These are phyloP conservation scores for Cydia strobilella DNA, from an alignment of 1,140 invertebrate genomes.

Conservation along the genomic window DNA sequence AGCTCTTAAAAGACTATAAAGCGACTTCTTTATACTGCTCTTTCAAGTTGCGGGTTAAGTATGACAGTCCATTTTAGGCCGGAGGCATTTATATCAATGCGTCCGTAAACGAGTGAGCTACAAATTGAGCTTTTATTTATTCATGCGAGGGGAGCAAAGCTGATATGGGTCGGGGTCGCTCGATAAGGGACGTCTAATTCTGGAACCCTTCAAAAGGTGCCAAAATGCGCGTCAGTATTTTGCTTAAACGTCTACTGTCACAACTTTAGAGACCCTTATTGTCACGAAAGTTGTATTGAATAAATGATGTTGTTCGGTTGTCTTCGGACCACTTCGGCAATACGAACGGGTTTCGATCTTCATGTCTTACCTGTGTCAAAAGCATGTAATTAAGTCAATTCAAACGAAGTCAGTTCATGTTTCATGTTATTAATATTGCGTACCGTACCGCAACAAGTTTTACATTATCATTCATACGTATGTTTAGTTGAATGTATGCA, in stretches of 20 bases:
- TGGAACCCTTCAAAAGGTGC: slow-evolving; percentile 56
- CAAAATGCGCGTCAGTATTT: slow-evolving; percentile 50
- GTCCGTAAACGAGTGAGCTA: slow-evolving; percentile 67
- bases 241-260: slow-evolving; percentile 36
- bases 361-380: slow-evolving; percentile 11
- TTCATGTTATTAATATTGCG: not conserved
- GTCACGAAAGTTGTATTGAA: slow-evolving; percentile 12
- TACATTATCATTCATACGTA: not conserved
- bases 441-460: not conserved
- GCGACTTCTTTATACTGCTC: slow-evolving; percentile 39
- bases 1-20: slow-evolving; percentile 35
- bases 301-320: slow-evolving; percentile 3
- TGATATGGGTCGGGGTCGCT: slow-evolving; percentile 75
- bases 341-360: slow-evolving; percentile 18
- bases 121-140: slow-evolving; percentile 79
- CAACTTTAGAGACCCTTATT: not conserved
- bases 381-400: not conserved
- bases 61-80: slow-evolving; percentile 55
- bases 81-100: slow-evolving; percentile 61
- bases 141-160: slow-evolving; percentile 72
- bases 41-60: slow-evolving; percentile 45
- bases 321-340: not conserved
- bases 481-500: not conserved
- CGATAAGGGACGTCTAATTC: slow-evolving; percentile 66
- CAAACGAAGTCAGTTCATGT: not conserved